Conservation (phyloP, 2,797 vertebrate genomes). For the Gymnopithys bicolor region DNA sequence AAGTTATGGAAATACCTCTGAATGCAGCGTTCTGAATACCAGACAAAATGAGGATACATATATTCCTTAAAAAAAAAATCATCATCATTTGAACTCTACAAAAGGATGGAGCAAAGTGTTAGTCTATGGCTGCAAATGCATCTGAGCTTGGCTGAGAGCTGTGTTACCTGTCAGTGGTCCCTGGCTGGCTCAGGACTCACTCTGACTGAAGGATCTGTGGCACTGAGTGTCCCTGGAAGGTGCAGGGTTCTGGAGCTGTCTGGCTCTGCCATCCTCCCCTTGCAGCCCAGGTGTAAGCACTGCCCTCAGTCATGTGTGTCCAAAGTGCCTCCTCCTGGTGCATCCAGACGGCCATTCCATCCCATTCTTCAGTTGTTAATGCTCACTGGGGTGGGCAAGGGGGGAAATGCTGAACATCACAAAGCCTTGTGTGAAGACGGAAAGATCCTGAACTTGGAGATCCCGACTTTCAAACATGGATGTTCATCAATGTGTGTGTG, state of each 20-base stretch:
- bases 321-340: background rate
- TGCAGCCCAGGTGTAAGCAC: background rate
- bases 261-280: background rate
- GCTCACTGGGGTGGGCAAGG: background rate
- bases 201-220: background rate
- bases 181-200: background rate
- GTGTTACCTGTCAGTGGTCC: background rate
- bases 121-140: background rate
- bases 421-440: background rate
- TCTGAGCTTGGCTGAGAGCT: background rate
- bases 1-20: background rate
- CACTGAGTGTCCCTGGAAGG: fast-evolving
- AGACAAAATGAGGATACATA: background rate
- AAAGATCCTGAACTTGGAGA: background rate
- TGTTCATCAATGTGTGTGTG: fast-evolving
- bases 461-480: fast-evolving
- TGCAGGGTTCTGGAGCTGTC: fast-evolving
- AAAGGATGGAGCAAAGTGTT: fast-evolving
- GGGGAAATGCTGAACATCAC: background rate
- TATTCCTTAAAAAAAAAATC: background rate
- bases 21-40: background rate
- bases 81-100: background rate
- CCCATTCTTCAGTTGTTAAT: background rate
- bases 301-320: background rate
- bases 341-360: background rate